Base-by-base conservation (phyloP, 2,888 invertebrate species). In the Ophion ventricosus region DNA sequence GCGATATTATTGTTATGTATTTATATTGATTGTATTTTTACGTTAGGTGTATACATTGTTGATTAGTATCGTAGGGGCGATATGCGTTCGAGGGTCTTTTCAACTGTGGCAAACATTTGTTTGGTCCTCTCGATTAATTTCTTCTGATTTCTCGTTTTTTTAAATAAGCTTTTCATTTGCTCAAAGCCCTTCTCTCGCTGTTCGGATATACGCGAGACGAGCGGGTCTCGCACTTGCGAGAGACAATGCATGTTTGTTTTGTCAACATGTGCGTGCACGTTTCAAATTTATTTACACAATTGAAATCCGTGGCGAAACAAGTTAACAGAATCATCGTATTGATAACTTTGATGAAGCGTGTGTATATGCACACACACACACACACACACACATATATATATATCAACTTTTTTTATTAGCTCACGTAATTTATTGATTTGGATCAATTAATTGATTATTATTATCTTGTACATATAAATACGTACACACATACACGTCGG, bases 1-100 rank as follows among this genome's bases (percentile, higher is more conserved):
- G 61, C 77, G 77, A 57, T 75, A 70, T 87, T 85, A 87, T 90
- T 91, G 90, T 91, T 90, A 86, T 87, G 87, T 90, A 90, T 90
- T 89, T 88, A 84, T 90, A 88, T 89, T 87, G 72, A 89, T 88
- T 87, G 85, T 87, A 88, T 85, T 87, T 67, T 87, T 87, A 87
- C 85, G 86, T 87, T 86, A 87, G 86, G 82, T 83, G 78, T 82
- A 85, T 87, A 88, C 85, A 85, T 90, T 90, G 90, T 91, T 90
- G 81, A 91, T 90, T 91, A 90, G 88, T 90, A 85, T 87, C 88
- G 86, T 87, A 73, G 64, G 64, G 67, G 61, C 66, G 43, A 77
- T 69, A 40, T 49, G 66, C 73, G 64, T 78, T 77, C 61, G 61
- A 63, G 63, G 63, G 82, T 76, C 72, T 63, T 59, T n/a, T 66